Base-by-base conservation (phyloP, 2,888 invertebrate species). In the Platycheirus albimanus region DNA sequence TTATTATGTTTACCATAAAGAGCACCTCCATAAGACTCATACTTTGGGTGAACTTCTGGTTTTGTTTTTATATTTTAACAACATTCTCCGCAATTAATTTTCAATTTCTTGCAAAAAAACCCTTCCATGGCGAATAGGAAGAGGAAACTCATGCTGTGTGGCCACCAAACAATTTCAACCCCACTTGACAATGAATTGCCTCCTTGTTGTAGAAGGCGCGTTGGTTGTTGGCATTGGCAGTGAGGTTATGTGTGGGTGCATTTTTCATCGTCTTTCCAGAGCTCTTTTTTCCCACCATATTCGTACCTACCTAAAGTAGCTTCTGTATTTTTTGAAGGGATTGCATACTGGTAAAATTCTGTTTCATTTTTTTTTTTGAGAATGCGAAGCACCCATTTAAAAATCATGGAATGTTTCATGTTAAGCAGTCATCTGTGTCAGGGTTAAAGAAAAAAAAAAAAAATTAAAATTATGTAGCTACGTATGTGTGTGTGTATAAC, bases 351-450 rank as follows among this genome's bases (percentile, higher is more conserved):
- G 36, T 51, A 45, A 43, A 51, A 51, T 63, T 20, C 20, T 38
- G 19, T 33, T 6, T 52, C 7, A 19, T 5, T 52, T 54, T 54
- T 75, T 33, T 75, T 47, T 75, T 80, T 70, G 43, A 51, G 61
- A 76, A 61, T 71, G 76, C 76, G 71, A 66, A 54, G 66, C 71
- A 49, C 71, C 70, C 76, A 67, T 76, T 81, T 71, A 76, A 75
- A 76, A 81, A 71, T 81, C 80, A 81, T 76, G 80, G 61, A 81
- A 81, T 76, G 76, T 81, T 81, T 81, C 80, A 81, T 81, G 80
- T 81, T 71, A 81, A 76, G 80, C 71, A 81, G 71, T 71, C 80
- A 81, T 81, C 80, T 81, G 71, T 81, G 80, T 76, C 80, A 81
- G 71, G 80, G 80, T 81, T 81, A 71, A 63, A 24, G 56, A 38